Evolutionary conservation across 2,888 invertebrate species (phyloP).

Genomic region (Drosophila macrospina): DNA sequence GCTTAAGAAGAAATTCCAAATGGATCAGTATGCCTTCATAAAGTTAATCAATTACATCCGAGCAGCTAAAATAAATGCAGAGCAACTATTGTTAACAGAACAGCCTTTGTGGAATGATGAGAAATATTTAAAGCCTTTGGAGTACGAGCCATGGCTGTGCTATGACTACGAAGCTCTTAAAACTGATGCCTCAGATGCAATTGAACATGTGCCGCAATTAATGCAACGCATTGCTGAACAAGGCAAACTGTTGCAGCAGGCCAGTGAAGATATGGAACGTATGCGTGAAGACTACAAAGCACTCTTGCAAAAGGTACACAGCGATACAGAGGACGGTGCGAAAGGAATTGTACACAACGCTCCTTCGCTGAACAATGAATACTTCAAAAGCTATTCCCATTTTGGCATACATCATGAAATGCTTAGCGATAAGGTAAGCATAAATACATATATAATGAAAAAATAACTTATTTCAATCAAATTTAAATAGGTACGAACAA

Average conservation of each 20-base stretch:
- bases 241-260: slow-evolving; percentile 87
- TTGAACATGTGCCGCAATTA: slow-evolving; percentile 66
- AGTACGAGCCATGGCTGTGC: slow-evolving; percentile 93
- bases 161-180: slow-evolving; percentile 86
- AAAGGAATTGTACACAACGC: slow-evolving; percentile 73
- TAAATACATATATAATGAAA: neutral
- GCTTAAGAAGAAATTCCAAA: slow-evolving; percentile 89
- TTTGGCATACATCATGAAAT: slow-evolving; percentile 97
- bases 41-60: slow-evolving; percentile 93
- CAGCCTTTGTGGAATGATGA: slow-evolving; percentile 90
- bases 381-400: slow-evolving; percentile 94
- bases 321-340: slow-evolving; percentile 13
- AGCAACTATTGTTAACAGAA: slow-evolving; percentile 86
- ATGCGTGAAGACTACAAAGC: slow-evolving; percentile 80
- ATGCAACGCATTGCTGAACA: slow-evolving; percentile 87
- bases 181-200: slow-evolving; percentile 34
- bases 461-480: neutral
- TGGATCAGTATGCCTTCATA: slow-evolving; percentile 93
- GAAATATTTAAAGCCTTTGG: slow-evolving; percentile 91
- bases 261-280: slow-evolving; percentile 84
- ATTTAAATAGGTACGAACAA: slow-evolving; percentile 88
- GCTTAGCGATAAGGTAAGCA: slow-evolving; percentile 90
- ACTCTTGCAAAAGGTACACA: slow-evolving; percentile 70
- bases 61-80: slow-evolving; percentile 87
- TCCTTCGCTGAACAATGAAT: slow-evolving; percentile 88